Conservation (phyloP, 2,113 vertebrate species). For the Coptodon bakossiorum region DNA sequence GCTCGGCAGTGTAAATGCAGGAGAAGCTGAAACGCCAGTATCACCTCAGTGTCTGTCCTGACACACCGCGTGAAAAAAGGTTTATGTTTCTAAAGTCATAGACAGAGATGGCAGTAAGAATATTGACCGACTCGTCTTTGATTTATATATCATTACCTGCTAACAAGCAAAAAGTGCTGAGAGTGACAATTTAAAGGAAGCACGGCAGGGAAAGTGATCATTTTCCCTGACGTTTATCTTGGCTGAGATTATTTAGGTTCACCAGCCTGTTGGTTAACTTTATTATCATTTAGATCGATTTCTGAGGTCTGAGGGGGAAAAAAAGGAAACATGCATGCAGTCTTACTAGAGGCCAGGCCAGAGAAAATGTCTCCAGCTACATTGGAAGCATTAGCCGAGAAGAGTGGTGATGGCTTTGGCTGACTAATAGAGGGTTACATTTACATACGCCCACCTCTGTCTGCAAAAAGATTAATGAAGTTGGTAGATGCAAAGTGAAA, state of each 20-base stretch:
- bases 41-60: neutral
- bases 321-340: neutral
- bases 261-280: neutral
- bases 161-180: neutral
- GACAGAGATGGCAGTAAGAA: neutral
- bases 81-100: neutral
- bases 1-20: neutral
- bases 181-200: neutral
- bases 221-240: neutral
- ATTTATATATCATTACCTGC: neutral
- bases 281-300: neutral
- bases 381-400: neutral
- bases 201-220: neutral
- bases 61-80: neutral
- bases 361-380: neutral
- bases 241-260: neutral
- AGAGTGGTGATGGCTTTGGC: neutral
- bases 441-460: conserved; percentile 47
- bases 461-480: conserved; percentile 28
- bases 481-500: neutral
- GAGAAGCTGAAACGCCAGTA: neutral
- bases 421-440: conserved; percentile 36
- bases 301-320: neutral
- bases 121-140: neutral
- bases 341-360: neutral